A percentile compares a stretch with the other conserved stretches of the same genome.
Evolutionary conservation across 2,888 invertebrate species (phyloP).

Genomic region (Andrena fulva): DNA sequence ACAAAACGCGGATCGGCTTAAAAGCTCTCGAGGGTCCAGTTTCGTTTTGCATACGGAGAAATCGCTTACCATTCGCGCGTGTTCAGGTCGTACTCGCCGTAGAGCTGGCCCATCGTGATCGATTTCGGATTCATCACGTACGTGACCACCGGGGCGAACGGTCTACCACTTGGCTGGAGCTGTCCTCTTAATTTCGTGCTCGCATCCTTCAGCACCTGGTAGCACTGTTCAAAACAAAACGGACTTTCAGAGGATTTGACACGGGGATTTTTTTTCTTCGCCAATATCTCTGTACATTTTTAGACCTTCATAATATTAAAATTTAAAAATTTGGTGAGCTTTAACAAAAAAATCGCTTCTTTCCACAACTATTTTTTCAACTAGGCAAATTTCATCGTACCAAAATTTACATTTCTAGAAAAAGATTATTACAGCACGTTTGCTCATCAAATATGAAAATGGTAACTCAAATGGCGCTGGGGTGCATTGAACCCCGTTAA

Average conservation of each 20-base stretch:
- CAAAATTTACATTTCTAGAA: no score
- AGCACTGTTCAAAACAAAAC: slow-evolving; percentile 85
- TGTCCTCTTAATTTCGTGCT: slow-evolving; percentile 89
- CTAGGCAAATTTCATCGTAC: no score
- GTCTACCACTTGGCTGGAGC: slow-evolving; percentile 89
- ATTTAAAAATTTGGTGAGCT: no score
- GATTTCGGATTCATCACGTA: slow-evolving; percentile 92
- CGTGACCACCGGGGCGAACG: slow-evolving; percentile 88
- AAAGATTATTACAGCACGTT: no score
- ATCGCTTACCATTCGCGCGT: slow-evolving; percentile 91
- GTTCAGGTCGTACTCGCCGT: slow-evolving; percentile 92
- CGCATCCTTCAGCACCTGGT: slow-evolving; percentile 88
- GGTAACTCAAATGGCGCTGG: no score
- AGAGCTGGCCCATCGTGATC: slow-evolving; percentile 94
- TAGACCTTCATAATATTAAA: no score
- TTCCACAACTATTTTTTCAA: no score
- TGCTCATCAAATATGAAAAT: no score
- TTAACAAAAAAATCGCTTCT: no score
- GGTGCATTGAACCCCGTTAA: no score
- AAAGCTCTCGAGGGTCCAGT: background rate
- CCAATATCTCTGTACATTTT: no score
- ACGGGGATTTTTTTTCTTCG: no score
- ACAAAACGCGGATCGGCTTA: background rate
- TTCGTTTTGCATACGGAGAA: background rate
- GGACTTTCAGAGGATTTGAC: background rate